Conservation (phyloP, 64 coral and sea anemone species). For the Catalaphyllia jardinei region DNA sequence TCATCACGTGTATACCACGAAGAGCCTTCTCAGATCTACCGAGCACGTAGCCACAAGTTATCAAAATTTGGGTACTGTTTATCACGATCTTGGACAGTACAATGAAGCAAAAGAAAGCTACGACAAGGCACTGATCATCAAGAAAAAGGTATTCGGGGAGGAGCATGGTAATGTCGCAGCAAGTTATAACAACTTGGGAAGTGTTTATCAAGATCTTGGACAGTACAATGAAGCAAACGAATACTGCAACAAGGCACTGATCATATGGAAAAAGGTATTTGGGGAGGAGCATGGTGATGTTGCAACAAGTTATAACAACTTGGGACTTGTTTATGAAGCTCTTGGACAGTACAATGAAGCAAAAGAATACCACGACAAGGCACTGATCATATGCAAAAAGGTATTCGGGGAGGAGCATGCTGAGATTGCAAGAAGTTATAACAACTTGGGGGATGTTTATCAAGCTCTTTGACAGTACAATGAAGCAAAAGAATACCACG, state of each 20-base stretch:
- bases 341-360: neutral
- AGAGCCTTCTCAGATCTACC: too few relatives aligned
- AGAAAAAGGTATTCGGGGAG: neutral
- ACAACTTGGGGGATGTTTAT: neutral
- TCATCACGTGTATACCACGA: too few relatives aligned
- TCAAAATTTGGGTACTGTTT: too few relatives aligned
- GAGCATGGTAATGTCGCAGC: neutral
- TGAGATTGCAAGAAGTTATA: neutral
- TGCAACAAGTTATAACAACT: neutral
- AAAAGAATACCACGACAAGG: neutral
- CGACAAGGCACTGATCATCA: neutral
- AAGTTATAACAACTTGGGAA: slow-evolving; percentile 7
- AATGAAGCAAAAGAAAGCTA: too few relatives aligned
- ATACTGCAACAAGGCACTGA: neutral
- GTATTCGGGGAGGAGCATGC: neutral
- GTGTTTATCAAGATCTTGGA: neutral
- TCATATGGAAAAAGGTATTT: slow-evolving; percentile 3
- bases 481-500: neutral
- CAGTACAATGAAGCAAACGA: neutral
- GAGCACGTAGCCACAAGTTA: too few relatives aligned
- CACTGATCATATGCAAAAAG: slow-evolving; percentile 6
- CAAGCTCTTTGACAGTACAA: neutral
- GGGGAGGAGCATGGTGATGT: neutral
- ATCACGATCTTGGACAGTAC: too few relatives aligned
- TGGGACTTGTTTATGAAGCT: neutral